These are phyloP conservation scores for Rafetus swinhoei DNA, from an alignment of 2,113 vertebrate species.

Conservation along the genomic window DNA sequence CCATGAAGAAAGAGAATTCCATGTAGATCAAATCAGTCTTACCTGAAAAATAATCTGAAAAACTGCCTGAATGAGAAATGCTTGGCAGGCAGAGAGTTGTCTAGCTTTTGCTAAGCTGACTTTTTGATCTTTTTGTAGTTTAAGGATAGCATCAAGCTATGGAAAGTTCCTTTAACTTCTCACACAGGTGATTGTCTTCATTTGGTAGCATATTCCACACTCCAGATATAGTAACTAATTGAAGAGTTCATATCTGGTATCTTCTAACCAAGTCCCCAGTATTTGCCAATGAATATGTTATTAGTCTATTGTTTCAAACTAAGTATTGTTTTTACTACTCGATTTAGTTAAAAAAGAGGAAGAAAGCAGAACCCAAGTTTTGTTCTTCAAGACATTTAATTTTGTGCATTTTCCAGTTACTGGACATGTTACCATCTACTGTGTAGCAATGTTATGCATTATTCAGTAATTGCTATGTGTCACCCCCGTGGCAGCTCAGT, in stretches of 20 bases:
- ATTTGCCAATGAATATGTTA: slow-evolving; percentile 8
- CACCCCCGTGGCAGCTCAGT: background rate
- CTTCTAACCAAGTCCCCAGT: slow-evolving; percentile 28
- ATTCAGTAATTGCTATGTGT: background rate
- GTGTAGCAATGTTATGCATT: background rate
- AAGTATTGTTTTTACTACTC: background rate
- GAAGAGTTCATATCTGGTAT: background rate
- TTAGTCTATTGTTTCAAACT: background rate
- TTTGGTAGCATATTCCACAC: background rate
- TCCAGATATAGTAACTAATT: background rate
- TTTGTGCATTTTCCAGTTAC: background rate
- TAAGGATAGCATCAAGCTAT: slow-evolving; percentile 2
- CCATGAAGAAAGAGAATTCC: background rate
- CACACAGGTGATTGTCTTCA: rapidly evolving
- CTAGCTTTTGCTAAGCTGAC: background rate
- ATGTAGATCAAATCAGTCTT: background rate
- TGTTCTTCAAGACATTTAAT: background rate
- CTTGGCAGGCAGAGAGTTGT: background rate
- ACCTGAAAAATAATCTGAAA: background rate
- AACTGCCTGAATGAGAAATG: background rate
- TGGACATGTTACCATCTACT: background rate
- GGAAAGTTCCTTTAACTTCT: slow-evolving; percentile 22
- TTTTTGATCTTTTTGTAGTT: slow-evolving; percentile 24
- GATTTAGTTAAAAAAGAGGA: too few species aligned
- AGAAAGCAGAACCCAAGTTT: background rate